These are phyloP conservation scores for Trachelus troglodyta DNA, from an alignment of 2,888 invertebrate species.

Conservation along the genomic window DNA sequence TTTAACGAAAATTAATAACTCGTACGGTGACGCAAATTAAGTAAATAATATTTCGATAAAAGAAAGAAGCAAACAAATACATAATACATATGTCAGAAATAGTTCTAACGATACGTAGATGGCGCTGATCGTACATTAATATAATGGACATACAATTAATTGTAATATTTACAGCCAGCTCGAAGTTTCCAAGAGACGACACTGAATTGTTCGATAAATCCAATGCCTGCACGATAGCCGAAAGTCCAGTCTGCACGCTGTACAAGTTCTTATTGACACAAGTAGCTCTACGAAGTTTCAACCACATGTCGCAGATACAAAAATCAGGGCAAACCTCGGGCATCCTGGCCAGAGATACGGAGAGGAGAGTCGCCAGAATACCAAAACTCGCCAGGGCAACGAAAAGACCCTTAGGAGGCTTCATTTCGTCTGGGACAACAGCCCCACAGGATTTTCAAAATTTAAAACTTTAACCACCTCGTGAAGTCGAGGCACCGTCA, in stretches of 20 bases:
- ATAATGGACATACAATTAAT: neutral
- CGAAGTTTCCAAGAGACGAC: slow-evolving; percentile 43
- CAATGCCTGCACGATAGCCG: slow-evolving; percentile 51
- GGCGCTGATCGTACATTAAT: neutral
- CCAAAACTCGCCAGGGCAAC: neutral
- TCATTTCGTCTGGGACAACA: neutral
- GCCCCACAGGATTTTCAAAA: neutral
- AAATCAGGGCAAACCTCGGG: slow-evolving; percentile 39
- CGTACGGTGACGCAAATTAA: slow-evolving; percentile 14
- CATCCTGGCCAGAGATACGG: neutral
- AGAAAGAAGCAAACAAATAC: neutral
- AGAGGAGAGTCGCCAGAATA: neutral
- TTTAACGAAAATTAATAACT: neutral
- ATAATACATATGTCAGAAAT: neutral
- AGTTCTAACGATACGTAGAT: slow-evolving; percentile 3
- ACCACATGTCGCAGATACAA: slow-evolving; percentile 55
- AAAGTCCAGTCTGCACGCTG: slow-evolving; percentile 51
- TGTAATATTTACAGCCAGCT: slow-evolving; percentile 49
- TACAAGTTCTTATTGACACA: slow-evolving; percentile 53
- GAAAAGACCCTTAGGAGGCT: neutral
- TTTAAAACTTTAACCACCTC: neutral
- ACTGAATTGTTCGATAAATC: slow-evolving; percentile 62
- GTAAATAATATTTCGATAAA: neutral
- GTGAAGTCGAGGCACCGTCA: neutral
- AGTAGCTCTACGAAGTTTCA: slow-evolving; percentile 47